phyloP scores from a whole-genome alignment of 2,797 vertebrate species.

The Acrossocheilus wenchowensis region DNA sequence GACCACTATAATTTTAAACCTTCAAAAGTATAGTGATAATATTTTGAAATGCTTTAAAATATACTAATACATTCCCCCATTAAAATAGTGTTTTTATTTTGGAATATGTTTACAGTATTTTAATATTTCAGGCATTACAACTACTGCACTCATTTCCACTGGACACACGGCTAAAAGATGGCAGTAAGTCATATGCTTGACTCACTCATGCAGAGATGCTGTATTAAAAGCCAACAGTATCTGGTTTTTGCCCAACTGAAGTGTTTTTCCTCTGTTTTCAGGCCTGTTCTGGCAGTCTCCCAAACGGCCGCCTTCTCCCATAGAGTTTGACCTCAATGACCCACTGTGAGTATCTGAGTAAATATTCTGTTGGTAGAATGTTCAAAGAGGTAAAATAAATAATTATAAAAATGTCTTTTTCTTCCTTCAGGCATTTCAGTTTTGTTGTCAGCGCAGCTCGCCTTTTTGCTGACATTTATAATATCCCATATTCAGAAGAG shows the following conservation, averaged over 20 bases:
- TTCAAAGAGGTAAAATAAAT: not conserved
- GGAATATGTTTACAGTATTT: not conserved
- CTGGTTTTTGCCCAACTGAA: not conserved
- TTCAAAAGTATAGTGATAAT: not conserved
- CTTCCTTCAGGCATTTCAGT: conserved; percentile 83
- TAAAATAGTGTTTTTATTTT: not conserved
- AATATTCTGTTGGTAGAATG: not conserved
- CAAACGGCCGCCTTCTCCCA: conserved; percentile 92
- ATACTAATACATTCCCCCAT: not conserved
- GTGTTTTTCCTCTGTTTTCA: conserved; percentile 65
- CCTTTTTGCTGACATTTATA: conserved; percentile 88
- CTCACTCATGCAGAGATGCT: not conserved
- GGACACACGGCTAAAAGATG: conserved; percentile 96
- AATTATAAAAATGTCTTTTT: not conserved
- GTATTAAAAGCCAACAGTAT: not conserved
- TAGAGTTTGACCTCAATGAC: conserved; percentile 92
- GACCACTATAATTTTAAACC: not conserved
- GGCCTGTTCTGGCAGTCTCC: conserved; percentile 99
- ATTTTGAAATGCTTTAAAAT: not conserved
- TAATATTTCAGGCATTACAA: conserved; percentile 85
- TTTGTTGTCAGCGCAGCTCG: conserved; percentile 91
- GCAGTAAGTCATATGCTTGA: conserved; percentile 84
- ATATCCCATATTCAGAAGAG: conserved; percentile 87
- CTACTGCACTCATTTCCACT: conserved; percentile 96
- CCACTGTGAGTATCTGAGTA: conserved; percentile 85